Evolutionary conservation across 2,797 vertebrate genomes (phyloP).

Genomic region (Apodemus agrarius): DNA sequence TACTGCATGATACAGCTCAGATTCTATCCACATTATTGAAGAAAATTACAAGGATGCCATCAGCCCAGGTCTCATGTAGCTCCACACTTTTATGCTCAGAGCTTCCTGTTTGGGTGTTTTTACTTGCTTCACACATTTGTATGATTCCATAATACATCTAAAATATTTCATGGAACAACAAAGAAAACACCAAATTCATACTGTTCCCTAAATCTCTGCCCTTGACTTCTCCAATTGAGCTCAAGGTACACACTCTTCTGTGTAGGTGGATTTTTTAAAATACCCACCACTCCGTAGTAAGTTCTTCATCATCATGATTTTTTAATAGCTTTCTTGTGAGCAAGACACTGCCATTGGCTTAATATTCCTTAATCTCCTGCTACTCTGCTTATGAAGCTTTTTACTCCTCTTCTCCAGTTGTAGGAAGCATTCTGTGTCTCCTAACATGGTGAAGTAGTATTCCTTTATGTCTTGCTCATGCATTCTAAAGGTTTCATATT

Average conservation of each 20-base stretch:
- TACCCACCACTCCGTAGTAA: neutral
- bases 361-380: neutral
- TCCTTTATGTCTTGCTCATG: neutral
- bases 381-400: no score
- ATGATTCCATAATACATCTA: neutral
- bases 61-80: neutral
- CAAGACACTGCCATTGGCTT: neutral
- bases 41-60: no score
- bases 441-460: fast-evolving
- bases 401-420: fast-evolving
- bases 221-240: fast-evolving
- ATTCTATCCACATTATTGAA: neutral
- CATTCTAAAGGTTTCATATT: neutral
- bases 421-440: neutral
- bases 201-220: neutral
- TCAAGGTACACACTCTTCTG: neutral
- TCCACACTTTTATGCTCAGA: neutral
- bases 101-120: neutral
- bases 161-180: neutral
- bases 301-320: neutral
- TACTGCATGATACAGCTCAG: neutral
- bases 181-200: neutral
- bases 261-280: neutral
- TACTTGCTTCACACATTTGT: neutral
- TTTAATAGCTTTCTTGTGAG: neutral